Evolutionary conservation across 1,140 invertebrate species (phyloP).

Genomic region (Gonatopus flavifemur): DNA sequence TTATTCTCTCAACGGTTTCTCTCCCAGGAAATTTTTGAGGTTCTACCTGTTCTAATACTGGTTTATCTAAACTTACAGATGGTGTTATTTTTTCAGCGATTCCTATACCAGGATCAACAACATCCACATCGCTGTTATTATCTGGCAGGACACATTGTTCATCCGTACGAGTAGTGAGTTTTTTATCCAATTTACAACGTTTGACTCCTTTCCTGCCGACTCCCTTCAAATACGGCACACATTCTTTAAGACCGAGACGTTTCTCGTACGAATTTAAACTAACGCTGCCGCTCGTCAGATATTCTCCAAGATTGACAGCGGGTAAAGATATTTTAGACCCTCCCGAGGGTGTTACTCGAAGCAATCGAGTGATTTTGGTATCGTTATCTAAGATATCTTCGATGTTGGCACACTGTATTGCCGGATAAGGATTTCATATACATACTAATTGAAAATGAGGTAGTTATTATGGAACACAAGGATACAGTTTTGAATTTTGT

Average conservation of each 20-base stretch:
- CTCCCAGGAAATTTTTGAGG: constrained; percentile 52
- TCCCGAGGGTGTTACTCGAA: constrained; percentile 59
- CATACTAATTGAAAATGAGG: constrained; percentile 1
- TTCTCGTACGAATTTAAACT: constrained; percentile 74
- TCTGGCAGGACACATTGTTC: constrained; percentile 37
- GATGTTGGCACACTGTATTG: constrained; percentile 26
- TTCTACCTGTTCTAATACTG: constrained; percentile 26
- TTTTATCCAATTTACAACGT: constrained; percentile 49
- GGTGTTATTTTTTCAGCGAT: constrained; percentile 32
- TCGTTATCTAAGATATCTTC: constrained; percentile 23
- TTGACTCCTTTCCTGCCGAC: constrained; percentile 54
- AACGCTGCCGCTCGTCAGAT: constrained; percentile 72
- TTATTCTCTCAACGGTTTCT: constrained; percentile 63
- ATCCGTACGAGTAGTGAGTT: constrained; percentile 27
- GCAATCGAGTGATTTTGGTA: constrained; percentile 37
- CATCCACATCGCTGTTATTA: constrained; percentile 50
- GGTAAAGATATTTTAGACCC: constrained; percentile 67
- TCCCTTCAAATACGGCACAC: constrained; percentile 50
- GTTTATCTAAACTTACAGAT: constrained; percentile 36
- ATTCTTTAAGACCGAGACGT: constrained; percentile 63
- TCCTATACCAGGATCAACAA: constrained; percentile 38
- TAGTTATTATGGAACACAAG: constrained; percentile 33
- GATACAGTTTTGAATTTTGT: constrained; percentile 61
- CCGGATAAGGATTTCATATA: constrained; percentile 19
- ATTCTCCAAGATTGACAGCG: constrained; percentile 72